These are phyloP conservation scores for Papilio protenor DNA, from an alignment of 2,888 invertebrate genomes.

Conservation along the genomic window DNA sequence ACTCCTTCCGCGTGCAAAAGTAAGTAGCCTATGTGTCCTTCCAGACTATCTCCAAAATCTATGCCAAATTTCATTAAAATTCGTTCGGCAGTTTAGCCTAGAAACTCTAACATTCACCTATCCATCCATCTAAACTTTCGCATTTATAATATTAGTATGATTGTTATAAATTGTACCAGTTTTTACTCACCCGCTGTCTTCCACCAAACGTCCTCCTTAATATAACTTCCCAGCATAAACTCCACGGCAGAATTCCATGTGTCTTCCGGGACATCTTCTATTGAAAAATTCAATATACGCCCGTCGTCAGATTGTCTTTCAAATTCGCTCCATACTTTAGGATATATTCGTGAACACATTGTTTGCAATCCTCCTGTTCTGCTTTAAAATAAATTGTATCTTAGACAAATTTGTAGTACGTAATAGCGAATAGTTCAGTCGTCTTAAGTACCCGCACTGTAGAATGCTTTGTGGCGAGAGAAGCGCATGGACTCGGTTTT, in stretches of 20 bases:
- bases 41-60: too few relatives aligned
- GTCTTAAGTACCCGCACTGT: neutral
- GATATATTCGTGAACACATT: conserved; percentile 73
- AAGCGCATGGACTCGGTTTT: conserved; percentile 26
- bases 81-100: too few relatives aligned
- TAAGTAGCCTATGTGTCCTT: too few relatives aligned
- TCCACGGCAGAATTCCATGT: conserved; percentile 78
- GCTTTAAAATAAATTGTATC: conserved; percentile 68
- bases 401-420: neutral
- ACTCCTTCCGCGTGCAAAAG: too few relatives aligned
- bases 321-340: conserved; percentile 77
- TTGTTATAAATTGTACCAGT: neutral
- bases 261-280: conserved; percentile 76
- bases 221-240: conserved; percentile 80
- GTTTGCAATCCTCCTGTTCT: conserved; percentile 54
- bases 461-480: conserved; percentile 7
- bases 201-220: conserved; percentile 81
- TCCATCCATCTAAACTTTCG: too few relatives aligned
- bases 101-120: too few relatives aligned
- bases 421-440: neutral
- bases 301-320: conserved; percentile 73
- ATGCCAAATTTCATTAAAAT: too few relatives aligned
- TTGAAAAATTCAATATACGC: conserved; percentile 71
- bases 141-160: too few relatives aligned
- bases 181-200: conserved; percentile 67